Evolutionary conservation across 2,113 vertebrate species (phyloP).

Genomic region (Nasalis larvatus): DNA sequence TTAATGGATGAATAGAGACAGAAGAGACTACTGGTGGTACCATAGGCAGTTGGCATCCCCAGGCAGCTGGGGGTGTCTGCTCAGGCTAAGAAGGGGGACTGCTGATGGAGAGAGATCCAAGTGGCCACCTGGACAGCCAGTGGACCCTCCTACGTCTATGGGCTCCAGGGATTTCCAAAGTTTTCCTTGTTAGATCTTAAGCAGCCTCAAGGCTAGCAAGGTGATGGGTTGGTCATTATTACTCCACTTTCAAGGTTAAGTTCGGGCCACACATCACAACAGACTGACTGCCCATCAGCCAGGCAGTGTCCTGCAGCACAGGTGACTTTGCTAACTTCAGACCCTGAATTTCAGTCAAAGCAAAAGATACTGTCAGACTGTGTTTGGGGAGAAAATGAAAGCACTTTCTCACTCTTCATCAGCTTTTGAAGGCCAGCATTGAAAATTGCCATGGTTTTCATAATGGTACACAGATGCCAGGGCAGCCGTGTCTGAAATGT

Average conservation of each 20-base stretch:
- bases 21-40: not conserved
- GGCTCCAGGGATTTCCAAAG: not conserved
- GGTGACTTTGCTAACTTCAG: not conserved
- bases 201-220: not conserved
- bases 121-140: not conserved
- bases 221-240: not conserved
- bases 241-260: not conserved
- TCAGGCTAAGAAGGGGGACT: not conserved
- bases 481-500: not conserved
- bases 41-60: not conserved
- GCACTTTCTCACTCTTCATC: not conserved
- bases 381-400: not conserved
- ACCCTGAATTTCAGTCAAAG: not conserved
- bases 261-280: not conserved
- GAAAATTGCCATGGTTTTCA: not conserved
- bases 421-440: not conserved
- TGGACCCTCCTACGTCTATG: fast-evolving
- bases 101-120: not conserved
- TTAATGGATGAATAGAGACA: not conserved
- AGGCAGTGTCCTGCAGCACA: not conserved
- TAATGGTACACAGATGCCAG: not conserved
- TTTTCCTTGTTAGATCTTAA: not conserved
- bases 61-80: not conserved
- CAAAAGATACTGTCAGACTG: not conserved
- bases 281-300: not conserved